phyloP scores from a whole-genome alignment of 2,888 invertebrate genomes.

The Megaustenia siamemsis region DNA sequence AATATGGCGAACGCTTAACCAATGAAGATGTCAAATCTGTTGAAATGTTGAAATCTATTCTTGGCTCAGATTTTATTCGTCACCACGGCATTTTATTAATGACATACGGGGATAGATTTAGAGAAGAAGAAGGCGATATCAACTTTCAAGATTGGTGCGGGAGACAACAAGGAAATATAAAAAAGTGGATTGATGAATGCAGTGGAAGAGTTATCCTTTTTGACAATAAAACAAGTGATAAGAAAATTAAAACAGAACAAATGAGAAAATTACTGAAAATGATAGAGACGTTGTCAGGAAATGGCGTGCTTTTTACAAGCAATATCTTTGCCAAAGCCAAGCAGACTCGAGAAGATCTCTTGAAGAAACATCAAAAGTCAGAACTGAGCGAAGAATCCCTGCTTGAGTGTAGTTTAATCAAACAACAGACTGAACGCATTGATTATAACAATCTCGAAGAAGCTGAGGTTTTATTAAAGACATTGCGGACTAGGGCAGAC shows the following conservation, averaged over 20 bases:
- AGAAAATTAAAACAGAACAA: not conserved
- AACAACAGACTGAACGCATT: not conserved
- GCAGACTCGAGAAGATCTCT: not conserved
- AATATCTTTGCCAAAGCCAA: not conserved
- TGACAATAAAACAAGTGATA: constrained; percentile 9
- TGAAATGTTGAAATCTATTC: not conserved
- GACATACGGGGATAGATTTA: constrained; percentile 8
- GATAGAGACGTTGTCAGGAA: not conserved
- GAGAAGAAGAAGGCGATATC: not conserved
- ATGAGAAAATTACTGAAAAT: not conserved
- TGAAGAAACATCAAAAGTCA: not conserved
- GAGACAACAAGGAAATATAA: not conserved
- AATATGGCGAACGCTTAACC: not conserved
- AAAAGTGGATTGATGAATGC: not conserved
- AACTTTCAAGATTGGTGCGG: not conserved
- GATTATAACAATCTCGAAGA: not conserved
- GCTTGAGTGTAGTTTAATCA: not conserved
- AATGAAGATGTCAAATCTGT: constrained; percentile 10
- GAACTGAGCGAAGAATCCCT: not conserved
- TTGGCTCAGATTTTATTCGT: constrained; percentile 11
- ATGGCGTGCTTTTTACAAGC: not conserved
- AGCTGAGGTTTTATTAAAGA: not conserved
- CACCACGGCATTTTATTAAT: constrained; percentile 1
- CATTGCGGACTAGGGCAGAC: not conserved
- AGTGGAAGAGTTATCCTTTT: not conserved